Evolutionary conservation across 2,113 vertebrate species (phyloP).

Genomic region (Crotophaga sulcirostris): DNA sequence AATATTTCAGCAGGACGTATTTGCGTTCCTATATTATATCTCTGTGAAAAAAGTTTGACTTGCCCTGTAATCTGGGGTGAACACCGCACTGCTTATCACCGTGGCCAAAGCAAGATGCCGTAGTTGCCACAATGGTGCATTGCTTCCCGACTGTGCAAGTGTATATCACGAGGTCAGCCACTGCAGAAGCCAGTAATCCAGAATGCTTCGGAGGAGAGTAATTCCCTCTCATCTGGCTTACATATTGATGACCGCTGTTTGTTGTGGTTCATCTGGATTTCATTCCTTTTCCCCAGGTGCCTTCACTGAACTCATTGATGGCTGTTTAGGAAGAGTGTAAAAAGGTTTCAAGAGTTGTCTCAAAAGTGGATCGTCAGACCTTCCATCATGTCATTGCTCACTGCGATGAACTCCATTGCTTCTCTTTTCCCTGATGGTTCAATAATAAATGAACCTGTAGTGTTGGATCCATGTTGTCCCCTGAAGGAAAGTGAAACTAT

Average conservation of each 20-base stretch:
- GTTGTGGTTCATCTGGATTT: neutral
- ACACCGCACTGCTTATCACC: neutral
- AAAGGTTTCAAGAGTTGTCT: neutral
- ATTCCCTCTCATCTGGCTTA: neutral
- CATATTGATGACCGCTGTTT: neutral
- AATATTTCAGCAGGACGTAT: neutral
- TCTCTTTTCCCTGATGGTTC: neutral
- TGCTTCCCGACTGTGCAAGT: accelerated
- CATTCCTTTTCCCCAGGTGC: neutral
- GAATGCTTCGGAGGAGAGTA: neutral
- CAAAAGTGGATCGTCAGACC: neutral
- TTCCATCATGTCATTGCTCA: neutral
- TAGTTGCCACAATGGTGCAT: accelerated
- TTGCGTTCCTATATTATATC: neutral
- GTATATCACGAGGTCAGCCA: neutral
- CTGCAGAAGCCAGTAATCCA: neutral
- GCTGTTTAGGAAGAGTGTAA: neutral
- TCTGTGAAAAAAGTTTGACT: neutral
- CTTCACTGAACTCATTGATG: neutral
- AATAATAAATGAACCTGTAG: neutral
- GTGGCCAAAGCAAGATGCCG: neutral
- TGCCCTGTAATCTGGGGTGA: neutral
- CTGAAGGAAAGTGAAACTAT: neutral
- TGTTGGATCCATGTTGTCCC: neutral
- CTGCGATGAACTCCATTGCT: neutral